phyloP scores from a whole-genome alignment of 37 sponge, comb jelly and placozoan genomes.

The Hormiphora californensis region DNA sequence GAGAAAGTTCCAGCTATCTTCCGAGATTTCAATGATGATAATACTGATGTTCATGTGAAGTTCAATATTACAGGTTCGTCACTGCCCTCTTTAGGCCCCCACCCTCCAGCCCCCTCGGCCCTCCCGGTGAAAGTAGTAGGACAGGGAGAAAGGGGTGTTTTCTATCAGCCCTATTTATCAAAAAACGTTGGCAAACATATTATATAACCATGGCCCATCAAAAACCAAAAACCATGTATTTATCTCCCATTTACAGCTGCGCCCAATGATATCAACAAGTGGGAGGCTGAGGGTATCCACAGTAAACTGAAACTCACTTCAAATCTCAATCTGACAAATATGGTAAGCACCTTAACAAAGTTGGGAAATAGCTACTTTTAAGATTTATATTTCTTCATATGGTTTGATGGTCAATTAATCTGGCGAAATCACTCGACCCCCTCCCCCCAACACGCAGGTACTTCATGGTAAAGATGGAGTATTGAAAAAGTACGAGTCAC shows the following conservation, averaged over 20 bases:
- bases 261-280: neutral
- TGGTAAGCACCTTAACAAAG: constrained; percentile 58
- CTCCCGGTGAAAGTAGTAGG: too few species aligned
- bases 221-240: too few species aligned
- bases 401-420: neutral
- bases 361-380: too few species aligned
- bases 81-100: neutral
- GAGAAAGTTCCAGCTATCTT: constrained; percentile 81
- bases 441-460: too few species aligned
- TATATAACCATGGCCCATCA: too few species aligned
- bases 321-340: constrained; percentile 61
- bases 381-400: neutral
- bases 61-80: constrained; percentile 74
- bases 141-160: too few species aligned
- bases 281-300: constrained; percentile 66
- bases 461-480: constrained; percentile 82
- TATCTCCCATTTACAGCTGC: too few species aligned
- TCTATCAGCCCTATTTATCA: too few species aligned
- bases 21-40: constrained; percentile 88
- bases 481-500: constrained; percentile 66
- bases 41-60: constrained; percentile 91
- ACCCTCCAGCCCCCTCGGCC: neutral
- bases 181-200: too few species aligned
- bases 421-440: too few species aligned
- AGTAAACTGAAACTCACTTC: constrained; percentile 94